Percentiles rank a stretch among this genome's conserved stretches.
Evolutionary conservation across 2,113 vertebrate species (phyloP).

Genomic region (Pheucticus melanocephalus): DNA sequence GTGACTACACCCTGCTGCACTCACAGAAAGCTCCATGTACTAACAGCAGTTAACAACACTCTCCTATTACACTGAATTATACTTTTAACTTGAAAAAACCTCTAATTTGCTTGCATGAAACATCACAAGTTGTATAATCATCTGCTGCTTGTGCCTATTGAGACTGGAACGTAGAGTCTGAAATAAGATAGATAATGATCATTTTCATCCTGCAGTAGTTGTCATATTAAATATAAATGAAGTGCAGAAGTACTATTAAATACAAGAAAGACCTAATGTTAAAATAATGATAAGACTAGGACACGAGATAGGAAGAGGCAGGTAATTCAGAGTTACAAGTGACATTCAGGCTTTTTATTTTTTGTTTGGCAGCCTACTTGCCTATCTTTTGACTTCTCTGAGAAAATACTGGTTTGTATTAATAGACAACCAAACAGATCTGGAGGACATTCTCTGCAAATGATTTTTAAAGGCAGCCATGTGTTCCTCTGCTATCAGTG

Average conservation of each 20-base stretch:
- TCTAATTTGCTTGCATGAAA: slow-evolving; percentile 53
- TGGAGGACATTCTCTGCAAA: neutral
- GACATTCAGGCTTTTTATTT: neutral
- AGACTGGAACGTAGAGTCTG: slow-evolving; percentile 42
- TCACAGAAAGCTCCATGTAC: neutral
- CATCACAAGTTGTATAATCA: slow-evolving; percentile 57
- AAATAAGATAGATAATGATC: slow-evolving; percentile 55
- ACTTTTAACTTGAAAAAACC: slow-evolving; percentile 62
- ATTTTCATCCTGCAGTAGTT: slow-evolving; percentile 50
- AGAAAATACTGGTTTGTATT: neutral
- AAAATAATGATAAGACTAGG: slow-evolving; percentile 54
- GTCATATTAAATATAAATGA: slow-evolving; percentile 56
- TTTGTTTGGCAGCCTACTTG: slow-evolving; percentile 16
- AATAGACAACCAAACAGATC: neutral
- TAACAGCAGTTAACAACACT: slow-evolving; percentile 44
- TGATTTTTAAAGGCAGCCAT: slow-evolving; percentile 14
- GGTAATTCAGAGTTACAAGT: slow-evolving; percentile 11
- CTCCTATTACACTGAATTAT: slow-evolving; percentile 61
- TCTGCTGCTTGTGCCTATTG: slow-evolving; percentile 50
- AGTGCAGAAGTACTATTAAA: slow-evolving; percentile 29
- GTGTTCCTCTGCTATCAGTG: neutral
- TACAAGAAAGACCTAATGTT: slow-evolving; percentile 28
- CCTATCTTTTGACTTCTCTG: neutral
- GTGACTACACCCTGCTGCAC: neutral
- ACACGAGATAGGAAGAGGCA: slow-evolving; percentile 9